Percentiles rank a stretch among this genome's conserved stretches.
Evolutionary conservation across 2,113 vertebrate species (phyloP).

Genomic region (Psilopsiagon aurifrons): DNA sequence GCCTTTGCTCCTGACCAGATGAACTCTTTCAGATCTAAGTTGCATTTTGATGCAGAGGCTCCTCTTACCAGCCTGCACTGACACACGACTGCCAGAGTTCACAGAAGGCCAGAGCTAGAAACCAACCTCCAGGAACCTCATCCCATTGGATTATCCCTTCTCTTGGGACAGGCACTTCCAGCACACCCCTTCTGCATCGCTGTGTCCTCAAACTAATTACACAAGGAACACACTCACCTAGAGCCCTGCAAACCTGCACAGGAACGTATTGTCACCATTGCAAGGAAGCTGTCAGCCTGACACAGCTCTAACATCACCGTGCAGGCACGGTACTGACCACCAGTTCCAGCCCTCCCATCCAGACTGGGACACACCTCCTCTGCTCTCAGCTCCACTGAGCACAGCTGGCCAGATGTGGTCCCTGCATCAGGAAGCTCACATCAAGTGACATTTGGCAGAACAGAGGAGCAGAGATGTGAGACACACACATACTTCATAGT

Average conservation of each 20-base stretch:
- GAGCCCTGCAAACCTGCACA: neutral
- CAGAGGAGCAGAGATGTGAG: neutral
- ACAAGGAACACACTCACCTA: neutral
- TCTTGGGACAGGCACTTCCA: neutral
- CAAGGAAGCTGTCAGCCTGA: neutral
- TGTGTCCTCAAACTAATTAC: neutral
- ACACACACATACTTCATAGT: accelerated
- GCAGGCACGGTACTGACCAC: neutral
- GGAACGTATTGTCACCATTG: neutral
- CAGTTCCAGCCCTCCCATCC: neutral
- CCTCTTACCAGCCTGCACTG: neutral
- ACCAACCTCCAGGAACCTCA: neutral
- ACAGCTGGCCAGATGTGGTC: neutral
- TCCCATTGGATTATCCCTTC: neutral
- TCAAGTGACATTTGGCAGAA: neutral
- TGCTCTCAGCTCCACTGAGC: neutral
- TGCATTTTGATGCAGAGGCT: neutral
- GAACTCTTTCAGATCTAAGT: neutral
- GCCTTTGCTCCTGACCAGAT: neutral
- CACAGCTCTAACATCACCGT: neutral
- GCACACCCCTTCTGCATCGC: accelerated
- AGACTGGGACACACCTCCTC: neutral
- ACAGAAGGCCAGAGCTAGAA: neutral
- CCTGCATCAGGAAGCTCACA: neutral
- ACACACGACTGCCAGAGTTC: neutral